A percentile compares a stretch with the other conserved stretches of the same genome.
phyloP scores from a whole-genome alignment of 2,888 invertebrate genomes.

The Theodoxus fluviatilis region DNA sequence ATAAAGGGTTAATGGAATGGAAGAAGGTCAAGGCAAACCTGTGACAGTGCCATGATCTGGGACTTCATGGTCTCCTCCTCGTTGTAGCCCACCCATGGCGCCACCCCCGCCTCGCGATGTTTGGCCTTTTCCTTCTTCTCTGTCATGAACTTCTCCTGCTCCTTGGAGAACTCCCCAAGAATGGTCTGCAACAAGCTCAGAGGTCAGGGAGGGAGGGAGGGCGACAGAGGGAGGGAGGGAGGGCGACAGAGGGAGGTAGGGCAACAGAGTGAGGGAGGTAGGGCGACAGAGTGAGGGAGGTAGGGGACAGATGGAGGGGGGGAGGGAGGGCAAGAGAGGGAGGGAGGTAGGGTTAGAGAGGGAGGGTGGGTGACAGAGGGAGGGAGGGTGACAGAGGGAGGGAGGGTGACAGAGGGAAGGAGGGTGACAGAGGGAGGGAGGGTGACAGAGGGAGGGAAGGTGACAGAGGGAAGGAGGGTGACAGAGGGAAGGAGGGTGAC shows the following conservation, averaged over 20 bases:
- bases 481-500: too few relatives aligned
- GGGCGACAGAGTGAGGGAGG: background rate
- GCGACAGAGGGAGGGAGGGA: background rate
- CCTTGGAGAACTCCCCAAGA: slow-evolving; percentile 94
- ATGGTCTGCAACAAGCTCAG: slow-evolving; percentile 78
- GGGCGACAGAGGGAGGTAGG: background rate
- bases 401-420: too few relatives aligned
- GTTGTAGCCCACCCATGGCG: slow-evolving; percentile 94
- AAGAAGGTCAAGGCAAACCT: slow-evolving; percentile 70
- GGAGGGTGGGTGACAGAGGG: too few relatives aligned
- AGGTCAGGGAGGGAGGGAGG: background rate
- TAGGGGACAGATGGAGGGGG: too few relatives aligned
- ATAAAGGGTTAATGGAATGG: background rate
- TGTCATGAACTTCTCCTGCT: slow-evolving; percentile 94
- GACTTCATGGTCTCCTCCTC: slow-evolving; percentile 94
- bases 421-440: too few relatives aligned
- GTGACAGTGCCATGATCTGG: slow-evolving; percentile 92
- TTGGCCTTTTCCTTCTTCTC: slow-evolving; percentile 76
- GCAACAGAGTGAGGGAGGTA: background rate
- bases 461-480: too few relatives aligned
- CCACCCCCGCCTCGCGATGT: slow-evolving; percentile 68
- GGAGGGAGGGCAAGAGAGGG: too few relatives aligned
- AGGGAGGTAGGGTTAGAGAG: too few relatives aligned
- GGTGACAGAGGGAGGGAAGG: too few relatives aligned
- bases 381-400: too few relatives aligned